Evolutionary conservation across 2,888 invertebrate species (phyloP), one percentile per base, ranked within the genome.

Genomic region (Cephus nigrinus): DNA sequence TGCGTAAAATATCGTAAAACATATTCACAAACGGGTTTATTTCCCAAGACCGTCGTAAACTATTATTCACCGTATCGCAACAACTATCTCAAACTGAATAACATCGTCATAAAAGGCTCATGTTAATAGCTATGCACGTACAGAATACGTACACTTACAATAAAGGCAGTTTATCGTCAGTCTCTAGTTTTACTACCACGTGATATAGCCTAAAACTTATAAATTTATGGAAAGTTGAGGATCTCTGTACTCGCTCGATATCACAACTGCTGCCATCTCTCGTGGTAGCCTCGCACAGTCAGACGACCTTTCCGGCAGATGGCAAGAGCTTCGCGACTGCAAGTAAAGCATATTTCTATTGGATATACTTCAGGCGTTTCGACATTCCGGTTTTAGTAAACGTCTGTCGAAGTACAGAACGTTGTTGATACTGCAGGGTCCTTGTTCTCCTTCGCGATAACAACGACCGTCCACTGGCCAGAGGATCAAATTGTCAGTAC

Each of bases 371-470:
- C 23, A 55, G 23, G 55, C 55, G 2, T 23, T 23, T 55, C 55
- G 55, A 23, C 55, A 55, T 55, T 23, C 55, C 0, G 88, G 82
- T 79, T 80, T 81, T 12, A 85, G 34, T 15, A 69, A 73, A 40
- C 33, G 79, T n/a, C 31, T 35, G 76, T 87, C 82, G 75, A 88
- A 77, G 9, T 69, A 30, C 12, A 88, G 68, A 23, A 84, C 74
- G 2, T 85, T 78, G 68, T 84, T 88, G 81, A 85, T 74, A 75
- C 84, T 84, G 80, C 88, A 88, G 83, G 88, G 88, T 68, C 88
- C 88, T 81, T 82, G 81, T 23, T 85, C 82, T 31, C 85, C 85
- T 75, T 84, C 85, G 4, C 71, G 79, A 79, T 88, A 88, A 68
- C 88, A 88, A 11, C 81, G 83, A 78, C 85, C 81, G 71, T 76